Base-by-base conservation (phyloP, 2,888 invertebrate genomes). In the Galerucella pusilla region DNA sequence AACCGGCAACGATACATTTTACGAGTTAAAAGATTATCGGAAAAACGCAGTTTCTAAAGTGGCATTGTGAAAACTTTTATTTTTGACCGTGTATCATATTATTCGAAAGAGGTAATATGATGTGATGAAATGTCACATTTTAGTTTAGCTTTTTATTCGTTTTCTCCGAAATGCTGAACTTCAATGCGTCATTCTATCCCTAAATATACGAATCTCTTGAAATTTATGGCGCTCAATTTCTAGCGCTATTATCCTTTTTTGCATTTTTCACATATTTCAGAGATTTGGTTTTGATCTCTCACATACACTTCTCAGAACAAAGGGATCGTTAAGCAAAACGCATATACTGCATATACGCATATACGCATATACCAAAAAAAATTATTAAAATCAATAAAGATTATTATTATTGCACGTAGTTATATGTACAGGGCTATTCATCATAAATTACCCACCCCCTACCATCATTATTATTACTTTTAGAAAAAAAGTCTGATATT, bases 181-280 rank as follows among this genome's bases (percentile, higher is more conserved):
- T n/a, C 11, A n/a, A 54, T 20, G 63, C 61, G 63, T 10, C 28
- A 49, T 66, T 25, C 65, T 35, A 16, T 25, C 25, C 45, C 35
- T 45, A 57, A 72, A 72, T 72, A 66, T 60, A 67, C 28, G 28
- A 16, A 66, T 54, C 63, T 45, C 12, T 54, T n/a, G 42, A 54
- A 68, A 73, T 73, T 73, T 73, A 73, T 73, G 54, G 42, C 68
- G 16, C 59, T 49, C 68, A 73, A 73, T 73, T 68, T 61, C 52
- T 52, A 52, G 59, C 46, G 68, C 73, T 73, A 28, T 65, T 68
- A 59, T 57, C 46, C 16, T 52, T 63, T 59, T 42, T 57, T 63
- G 35, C 73, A 59, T 73, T 69, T 73, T 68, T 64, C 73, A 73
- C 63, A 63, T 73, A 59, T 73, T 68, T 52, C 54, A 65, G 57